Conservation (phyloP, 1,140 invertebrate genomes). For the Rhopalosiphum padi region DNA sequence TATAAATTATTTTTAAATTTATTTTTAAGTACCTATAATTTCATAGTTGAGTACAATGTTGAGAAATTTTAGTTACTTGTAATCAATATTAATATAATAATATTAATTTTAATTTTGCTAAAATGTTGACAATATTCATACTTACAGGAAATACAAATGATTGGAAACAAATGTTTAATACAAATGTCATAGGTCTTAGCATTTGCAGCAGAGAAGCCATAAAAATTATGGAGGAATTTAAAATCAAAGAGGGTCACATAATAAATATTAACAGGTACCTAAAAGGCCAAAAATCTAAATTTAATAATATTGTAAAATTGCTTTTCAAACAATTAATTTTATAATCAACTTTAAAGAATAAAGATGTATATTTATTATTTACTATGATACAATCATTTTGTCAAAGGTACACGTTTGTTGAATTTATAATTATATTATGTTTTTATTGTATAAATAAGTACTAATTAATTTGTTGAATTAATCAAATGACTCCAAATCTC, state of each 20-base stretch:
- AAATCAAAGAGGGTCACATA: slow-evolving; percentile 35
- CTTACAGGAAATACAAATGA: slow-evolving; percentile 19
- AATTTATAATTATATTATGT: background rate
- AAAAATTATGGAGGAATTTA: background rate
- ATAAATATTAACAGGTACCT: slow-evolving; percentile 47
- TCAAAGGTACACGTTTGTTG: background rate
- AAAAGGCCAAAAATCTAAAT: background rate
- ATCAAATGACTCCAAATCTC: too few species aligned
- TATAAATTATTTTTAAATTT: too few species aligned
- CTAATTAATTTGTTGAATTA: too few species aligned
- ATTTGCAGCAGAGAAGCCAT: slow-evolving; percentile 28
- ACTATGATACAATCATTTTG: too few species aligned
- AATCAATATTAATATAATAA: too few species aligned
- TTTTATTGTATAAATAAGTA: background rate
- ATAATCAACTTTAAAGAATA: background rate
- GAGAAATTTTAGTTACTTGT: too few species aligned
- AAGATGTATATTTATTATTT: background rate
- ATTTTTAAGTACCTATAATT: too few species aligned
- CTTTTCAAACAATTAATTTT: background rate
- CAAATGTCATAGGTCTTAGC: background rate
- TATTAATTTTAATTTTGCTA: too few species aligned
- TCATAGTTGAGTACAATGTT: too few species aligned
- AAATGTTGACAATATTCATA: too few species aligned
- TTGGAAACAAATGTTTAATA: slow-evolving; percentile 52
- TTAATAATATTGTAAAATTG: background rate